Conservation (phyloP, 2,888 invertebrate genomes). For the Calameuta pallipes region DNA sequence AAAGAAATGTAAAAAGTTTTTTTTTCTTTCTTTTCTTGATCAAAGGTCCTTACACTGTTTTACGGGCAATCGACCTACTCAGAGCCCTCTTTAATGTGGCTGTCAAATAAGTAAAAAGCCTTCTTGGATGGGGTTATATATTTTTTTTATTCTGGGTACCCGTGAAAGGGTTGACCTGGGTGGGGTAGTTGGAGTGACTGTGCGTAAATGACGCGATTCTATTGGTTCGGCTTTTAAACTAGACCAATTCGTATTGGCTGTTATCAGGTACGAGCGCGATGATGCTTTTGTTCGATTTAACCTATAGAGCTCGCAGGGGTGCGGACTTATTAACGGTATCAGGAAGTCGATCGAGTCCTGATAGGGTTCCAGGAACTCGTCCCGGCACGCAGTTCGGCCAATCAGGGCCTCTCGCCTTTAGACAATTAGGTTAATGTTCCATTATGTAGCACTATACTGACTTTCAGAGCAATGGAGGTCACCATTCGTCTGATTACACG, state of each 20-base stretch:
- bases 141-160: neutral
- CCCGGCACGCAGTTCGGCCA: conserved; percentile 5
- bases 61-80: neutral
- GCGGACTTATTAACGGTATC: conserved; percentile 9
- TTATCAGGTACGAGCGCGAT: neutral
- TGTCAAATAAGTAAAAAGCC: neutral
- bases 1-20: neutral
- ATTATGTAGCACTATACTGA: neutral
- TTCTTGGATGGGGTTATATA: neutral
- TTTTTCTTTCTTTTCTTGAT: neutral
- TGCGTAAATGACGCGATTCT: neutral
- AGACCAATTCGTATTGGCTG: neutral
- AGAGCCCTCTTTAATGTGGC: neutral
- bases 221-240: neutral
- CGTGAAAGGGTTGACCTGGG: neutral
- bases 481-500: neutral
- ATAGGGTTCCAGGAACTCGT: conserved; percentile 14
- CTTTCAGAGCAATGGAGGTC: neutral
- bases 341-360: conserved; percentile 11
- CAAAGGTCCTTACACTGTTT: neutral
- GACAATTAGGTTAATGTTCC: conserved; percentile 16
- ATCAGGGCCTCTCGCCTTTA: conserved; percentile 6
- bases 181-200: neutral
- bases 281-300: conserved; percentile 1
- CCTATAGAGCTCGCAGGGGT: conserved; percentile 6